Base-by-base conservation (phyloP, 2,888 invertebrate species). In the Megamerina dolium region DNA sequence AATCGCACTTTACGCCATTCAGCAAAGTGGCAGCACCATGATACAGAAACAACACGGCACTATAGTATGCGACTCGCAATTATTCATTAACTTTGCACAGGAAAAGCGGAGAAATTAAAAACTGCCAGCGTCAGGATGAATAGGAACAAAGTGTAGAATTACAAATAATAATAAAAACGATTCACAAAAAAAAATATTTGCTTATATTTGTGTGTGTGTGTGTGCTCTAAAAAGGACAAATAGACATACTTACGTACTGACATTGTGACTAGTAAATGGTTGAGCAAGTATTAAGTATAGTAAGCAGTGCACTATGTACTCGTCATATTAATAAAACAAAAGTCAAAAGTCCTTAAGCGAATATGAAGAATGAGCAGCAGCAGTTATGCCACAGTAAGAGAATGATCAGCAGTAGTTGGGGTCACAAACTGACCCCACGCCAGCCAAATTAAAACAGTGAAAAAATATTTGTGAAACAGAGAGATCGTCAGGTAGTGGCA, bases 21-120 rank as follows among this genome's bases (percentile, higher is more conserved):
- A 41, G 53, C 51, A 37, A 43, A 51, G 48, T 46, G 41, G 35
- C n/a, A 8, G 23, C 23, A 23, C 23, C 6, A 6, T 8, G 8
- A 6, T 10, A 23, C 23, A 23, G 8, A 10, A 23, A 23, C 6
- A 8, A 23, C 23, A 10, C 23, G 23, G 23, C 6, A 23, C 23
- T 10, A 32, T 21, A 5, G 31, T 32, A 13, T n/a, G 16, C 32
- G n/a, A 8, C 60, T 52, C 62, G 63, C 60, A 65, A 63, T 65
- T 64, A 64, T 64, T 64, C 64, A 64, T 64, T 64, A 65, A 64
- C 64, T 64, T 62, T 62, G 60, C 61, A 60, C 60, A 60, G 64
- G 63, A 64, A 64, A 61, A 61, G 61, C 56, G 54, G 56, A 63
- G 64, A 61, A 64, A 64, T 63, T 63, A 64, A 58, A 54, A 64